Conservation (phyloP, 2,888 invertebrate species). For the Lobophora halterata region DNA sequence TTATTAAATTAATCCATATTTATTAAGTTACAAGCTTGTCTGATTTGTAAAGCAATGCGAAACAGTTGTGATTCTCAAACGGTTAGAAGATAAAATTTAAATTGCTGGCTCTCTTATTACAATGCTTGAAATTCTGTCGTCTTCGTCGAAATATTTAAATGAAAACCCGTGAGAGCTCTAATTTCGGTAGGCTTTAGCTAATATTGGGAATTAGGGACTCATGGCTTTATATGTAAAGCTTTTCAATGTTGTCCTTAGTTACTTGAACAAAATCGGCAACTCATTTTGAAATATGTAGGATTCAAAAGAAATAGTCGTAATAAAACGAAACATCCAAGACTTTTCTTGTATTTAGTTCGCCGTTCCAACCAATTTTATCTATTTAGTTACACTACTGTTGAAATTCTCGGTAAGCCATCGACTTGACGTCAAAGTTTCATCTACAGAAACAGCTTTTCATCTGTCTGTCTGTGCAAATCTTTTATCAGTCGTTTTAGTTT, state of each 20-base stretch:
- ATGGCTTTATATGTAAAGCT: conserved; percentile 11
- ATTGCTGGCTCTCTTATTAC: conserved; percentile 48
- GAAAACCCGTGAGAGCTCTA: conserved; percentile 43
- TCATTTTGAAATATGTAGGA: background rate
- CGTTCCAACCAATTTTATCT: conserved; percentile 7
- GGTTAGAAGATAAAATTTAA: conserved; percentile 51
- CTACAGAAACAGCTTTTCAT: conserved; percentile 2
- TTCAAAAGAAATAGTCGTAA: background rate
- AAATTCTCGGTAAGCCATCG: conserved; percentile 5
- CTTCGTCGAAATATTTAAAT: conserved; percentile 58
- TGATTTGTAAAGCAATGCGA: conserved; percentile 35
- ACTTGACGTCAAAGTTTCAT: conserved; percentile 5
- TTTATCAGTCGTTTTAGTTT: background rate
- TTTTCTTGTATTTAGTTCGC: background rate
- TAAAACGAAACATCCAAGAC: conserved; percentile 1
- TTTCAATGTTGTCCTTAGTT: conserved; percentile 7
- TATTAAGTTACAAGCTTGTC: conserved; percentile 44
- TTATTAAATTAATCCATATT: conserved; percentile 53
- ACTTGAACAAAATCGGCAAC: conserved; percentile 1
- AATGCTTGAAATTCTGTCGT: conserved; percentile 46
- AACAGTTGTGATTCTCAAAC: conserved; percentile 46
- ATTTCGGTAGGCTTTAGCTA: conserved; percentile 39
- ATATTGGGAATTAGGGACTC: conserved; percentile 20
- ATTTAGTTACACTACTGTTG: conserved; percentile 3
- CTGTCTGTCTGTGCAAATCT: conserved; percentile 1